Evolutionary conservation across 2,113 vertebrate genomes (phyloP), one percentile per base, ranked within the genome.

Genomic region (Gallinago media): DNA sequence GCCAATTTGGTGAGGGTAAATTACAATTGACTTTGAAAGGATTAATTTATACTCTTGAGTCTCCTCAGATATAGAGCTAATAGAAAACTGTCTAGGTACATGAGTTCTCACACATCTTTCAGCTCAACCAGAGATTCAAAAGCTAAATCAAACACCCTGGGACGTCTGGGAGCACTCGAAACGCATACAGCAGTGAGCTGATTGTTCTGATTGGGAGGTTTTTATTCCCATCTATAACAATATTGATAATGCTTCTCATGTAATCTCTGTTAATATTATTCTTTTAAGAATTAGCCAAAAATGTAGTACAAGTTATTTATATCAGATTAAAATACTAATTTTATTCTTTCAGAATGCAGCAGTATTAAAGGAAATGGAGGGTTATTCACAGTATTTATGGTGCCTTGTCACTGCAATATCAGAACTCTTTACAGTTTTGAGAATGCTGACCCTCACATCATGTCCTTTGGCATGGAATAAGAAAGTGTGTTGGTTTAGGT

Each of bases 31-130:
- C 82, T 94, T 96, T 92, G 83, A 93, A 92, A 84, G 59, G 50
- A 93, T 96, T 88, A 85, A 92, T 92, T 83, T 84, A 92, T 90
- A 72, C 78, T 90, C 95, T 52, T 88, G 85, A 92, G 85, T 67
- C 32, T 74, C 14, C 72, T 94, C 55, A 58, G 49, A 76, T 34
- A 22, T 31, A 82, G 9, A 79, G 36, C 49, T 92, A 88, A 89
- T 79, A 89, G 75, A 90, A 94, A 85, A 15, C 66, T 89, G 44
- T 73, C 70, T 70, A 54, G 7, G 6, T 76, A 94, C 77, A 74
- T 34, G 67, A 84, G 61, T 94, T 96, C 65, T 94, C 67, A 83
- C 63, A 80, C 26, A 84, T 59, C 34, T 83, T 88, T 62, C 23
- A 62, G 55, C 50, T 94, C 49, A 90, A 40, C 15, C 14, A 49